Evolutionary conservation across 2,888 invertebrate genomes (phyloP).

Genomic region (Spodoptera exigua): DNA sequence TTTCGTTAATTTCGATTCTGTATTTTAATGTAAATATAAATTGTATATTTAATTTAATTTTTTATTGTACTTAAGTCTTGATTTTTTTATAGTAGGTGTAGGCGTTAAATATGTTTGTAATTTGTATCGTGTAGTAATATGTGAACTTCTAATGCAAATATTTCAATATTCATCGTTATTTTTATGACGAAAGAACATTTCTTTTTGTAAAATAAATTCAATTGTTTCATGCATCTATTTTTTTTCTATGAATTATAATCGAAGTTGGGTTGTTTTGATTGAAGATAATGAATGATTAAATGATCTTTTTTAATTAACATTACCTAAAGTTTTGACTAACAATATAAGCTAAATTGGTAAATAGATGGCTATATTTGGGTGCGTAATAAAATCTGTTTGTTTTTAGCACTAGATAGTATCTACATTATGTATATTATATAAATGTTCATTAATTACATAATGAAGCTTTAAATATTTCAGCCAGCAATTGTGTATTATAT

Average conservation of each 20-base stretch:
- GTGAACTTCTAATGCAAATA: slow-evolving; percentile 31
- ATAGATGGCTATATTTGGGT: slow-evolving; percentile 8
- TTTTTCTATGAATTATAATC: too few relatives aligned
- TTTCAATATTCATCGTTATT: slow-evolving; percentile 28
- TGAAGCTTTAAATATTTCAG: slow-evolving; percentile 58
- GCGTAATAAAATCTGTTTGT: slow-evolving; percentile 37
- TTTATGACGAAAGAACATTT: slow-evolving; percentile 57
- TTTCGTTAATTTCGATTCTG: slow-evolving; percentile 73
- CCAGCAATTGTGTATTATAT: slow-evolving; percentile 19
- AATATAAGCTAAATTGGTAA: too few relatives aligned
- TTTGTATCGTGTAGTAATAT: slow-evolving; percentile 44
- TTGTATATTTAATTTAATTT: slow-evolving; percentile 43
- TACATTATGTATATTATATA: slow-evolving; percentile 35
- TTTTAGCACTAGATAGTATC: slow-evolving; percentile 24
- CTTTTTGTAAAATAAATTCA: slow-evolving; percentile 40
- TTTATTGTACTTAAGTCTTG: slow-evolving; percentile 39
- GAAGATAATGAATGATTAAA: too few relatives aligned
- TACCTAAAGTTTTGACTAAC: too few relatives aligned
- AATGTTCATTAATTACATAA: slow-evolving; percentile 46
- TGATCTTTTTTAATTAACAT: too few relatives aligned
- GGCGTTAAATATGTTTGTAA: slow-evolving; percentile 55
- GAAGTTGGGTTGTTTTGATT: too few relatives aligned
- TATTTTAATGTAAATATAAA: slow-evolving; percentile 61
- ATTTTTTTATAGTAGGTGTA: slow-evolving; percentile 50
- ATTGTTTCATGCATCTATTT: too few relatives aligned